These are phyloP conservation scores for Lampris megalopsis DNA, from an alignment of 2,113 vertebrate species.

Conservation along the genomic window DNA sequence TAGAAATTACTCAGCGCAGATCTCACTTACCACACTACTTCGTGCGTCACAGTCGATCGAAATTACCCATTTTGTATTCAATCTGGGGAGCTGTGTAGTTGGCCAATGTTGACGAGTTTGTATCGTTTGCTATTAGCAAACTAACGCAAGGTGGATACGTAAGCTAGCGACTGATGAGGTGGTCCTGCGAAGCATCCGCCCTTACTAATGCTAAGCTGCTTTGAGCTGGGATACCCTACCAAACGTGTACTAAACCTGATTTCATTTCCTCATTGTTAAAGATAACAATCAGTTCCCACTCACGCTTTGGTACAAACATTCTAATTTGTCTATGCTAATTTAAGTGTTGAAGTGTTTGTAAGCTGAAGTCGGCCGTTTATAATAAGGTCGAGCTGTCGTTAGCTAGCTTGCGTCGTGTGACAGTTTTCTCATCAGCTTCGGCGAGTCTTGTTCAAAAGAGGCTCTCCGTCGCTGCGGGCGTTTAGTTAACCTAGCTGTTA, in stretches of 20 bases:
- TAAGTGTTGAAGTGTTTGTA: no score
- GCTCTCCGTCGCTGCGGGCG: not conserved
- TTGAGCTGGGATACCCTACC: not conserved
- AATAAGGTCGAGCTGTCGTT: constrained; percentile 41
- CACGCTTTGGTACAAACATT: accelerated
- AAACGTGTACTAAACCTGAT: not conserved
- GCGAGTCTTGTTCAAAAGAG: not conserved
- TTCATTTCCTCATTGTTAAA: not conserved
- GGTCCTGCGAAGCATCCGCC: constrained; percentile 70
- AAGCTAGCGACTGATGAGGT: not conserved
- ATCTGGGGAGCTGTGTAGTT: not conserved
- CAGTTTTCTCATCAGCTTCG: constrained; percentile 13
- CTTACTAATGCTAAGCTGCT: constrained; percentile 30
- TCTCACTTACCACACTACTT: not conserved
- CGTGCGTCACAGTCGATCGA: not conserved
- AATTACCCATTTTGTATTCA: not conserved
- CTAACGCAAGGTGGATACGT: constrained; percentile 22
- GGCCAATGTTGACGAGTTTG: not conserved
- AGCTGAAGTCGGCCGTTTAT: not conserved
- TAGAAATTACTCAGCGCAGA: not conserved
- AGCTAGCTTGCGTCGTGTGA: constrained; percentile 35
- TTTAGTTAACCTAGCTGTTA: not conserved
- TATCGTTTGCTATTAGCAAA: constrained; percentile 1
- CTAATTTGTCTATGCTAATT: accelerated
- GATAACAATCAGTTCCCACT: not conserved